Conservation (phyloP, 2,888 invertebrate species). For the Agonum fuliginosum region DNA sequence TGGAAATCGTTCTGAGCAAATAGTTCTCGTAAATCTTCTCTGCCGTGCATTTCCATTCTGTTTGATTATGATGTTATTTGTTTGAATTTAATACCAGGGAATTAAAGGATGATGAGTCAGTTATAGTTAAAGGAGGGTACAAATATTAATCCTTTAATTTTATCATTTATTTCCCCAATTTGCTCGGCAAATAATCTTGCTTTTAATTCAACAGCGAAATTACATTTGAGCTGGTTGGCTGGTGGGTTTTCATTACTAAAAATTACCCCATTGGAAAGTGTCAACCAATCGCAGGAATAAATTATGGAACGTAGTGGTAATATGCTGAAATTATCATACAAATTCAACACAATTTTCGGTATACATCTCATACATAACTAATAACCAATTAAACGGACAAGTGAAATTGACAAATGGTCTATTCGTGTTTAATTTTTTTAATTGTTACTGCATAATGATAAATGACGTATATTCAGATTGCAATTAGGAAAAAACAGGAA, state of each 20-base stretch:
- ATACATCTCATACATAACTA: slow-evolving; percentile 33
- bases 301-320: slow-evolving; percentile 16
- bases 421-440: slow-evolving; percentile 29
- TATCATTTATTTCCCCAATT: background rate
- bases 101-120: background rate
- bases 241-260: slow-evolving; percentile 23
- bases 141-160: slow-evolving; percentile 8
- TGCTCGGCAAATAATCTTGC: background rate
- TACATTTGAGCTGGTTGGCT: background rate
- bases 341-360: slow-evolving; percentile 19
- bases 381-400: slow-evolving; percentile 30
- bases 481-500: slow-evolving; percentile 23
- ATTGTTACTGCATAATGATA: slow-evolving; percentile 23
- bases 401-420: slow-evolving; percentile 40
- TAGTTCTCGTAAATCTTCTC: slow-evolving; percentile 15
- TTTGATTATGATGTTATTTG: slow-evolving; percentile 19
- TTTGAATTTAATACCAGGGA: slow-evolving; percentile 5
- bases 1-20: slow-evolving; percentile 24
- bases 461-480: slow-evolving; percentile 21
- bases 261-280: slow-evolving; percentile 17
- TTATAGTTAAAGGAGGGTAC: background rate
- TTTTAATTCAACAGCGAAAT: slow-evolving; percentile 24
- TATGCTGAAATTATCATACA: slow-evolving; percentile 17
- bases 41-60: slow-evolving; percentile 2
- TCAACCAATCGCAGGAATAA: slow-evolving; percentile 1